These are phyloP conservation scores for Standfussiana lucernea DNA, from an alignment of 2,888 invertebrate species.

Conservation along the genomic window DNA sequence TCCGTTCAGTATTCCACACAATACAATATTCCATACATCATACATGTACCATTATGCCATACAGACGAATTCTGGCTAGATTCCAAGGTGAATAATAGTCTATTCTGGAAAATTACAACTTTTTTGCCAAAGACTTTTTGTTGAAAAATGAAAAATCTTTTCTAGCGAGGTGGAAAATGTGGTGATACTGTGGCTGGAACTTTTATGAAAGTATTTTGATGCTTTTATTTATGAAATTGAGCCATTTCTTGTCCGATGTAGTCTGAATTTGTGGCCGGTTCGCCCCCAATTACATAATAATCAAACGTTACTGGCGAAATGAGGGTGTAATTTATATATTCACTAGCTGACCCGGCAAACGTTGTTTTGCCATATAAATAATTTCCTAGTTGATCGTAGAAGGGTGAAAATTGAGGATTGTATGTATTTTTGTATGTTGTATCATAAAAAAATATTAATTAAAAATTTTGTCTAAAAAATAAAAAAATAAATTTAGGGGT, in stretches of 20 bases:
- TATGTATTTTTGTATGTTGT: too few relatives aligned
- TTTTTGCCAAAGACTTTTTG: background rate
- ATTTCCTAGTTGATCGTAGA: too few relatives aligned
- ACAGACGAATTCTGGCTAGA: constrained; percentile 9
- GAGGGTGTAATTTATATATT: too few relatives aligned
- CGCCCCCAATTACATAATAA: too few relatives aligned
- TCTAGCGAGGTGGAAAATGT: background rate
- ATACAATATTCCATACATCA: constrained; percentile 34
- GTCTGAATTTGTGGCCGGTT: background rate
- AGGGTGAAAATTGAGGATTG: too few relatives aligned
- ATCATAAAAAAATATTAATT: too few relatives aligned
- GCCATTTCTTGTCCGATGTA: background rate
- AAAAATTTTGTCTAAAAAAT: too few relatives aligned
- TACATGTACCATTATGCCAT: background rate
- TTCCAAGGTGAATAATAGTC: constrained; percentile 25
- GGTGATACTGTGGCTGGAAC: background rate
- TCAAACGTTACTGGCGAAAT: too few relatives aligned
- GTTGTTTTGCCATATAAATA: too few relatives aligned
- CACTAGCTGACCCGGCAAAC: too few relatives aligned
- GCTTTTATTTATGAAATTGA: background rate
- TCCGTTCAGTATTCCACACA: constrained; percentile 16
- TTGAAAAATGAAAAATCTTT: background rate
- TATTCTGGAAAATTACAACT: background rate
- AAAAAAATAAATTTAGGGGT: too few relatives aligned
- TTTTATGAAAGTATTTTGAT: background rate